A percentile compares a stretch with the other conserved stretches of the same genome.
phyloP scores from a whole-genome alignment of 2,797 vertebrate genomes.

The Serranus cabrilla region DNA sequence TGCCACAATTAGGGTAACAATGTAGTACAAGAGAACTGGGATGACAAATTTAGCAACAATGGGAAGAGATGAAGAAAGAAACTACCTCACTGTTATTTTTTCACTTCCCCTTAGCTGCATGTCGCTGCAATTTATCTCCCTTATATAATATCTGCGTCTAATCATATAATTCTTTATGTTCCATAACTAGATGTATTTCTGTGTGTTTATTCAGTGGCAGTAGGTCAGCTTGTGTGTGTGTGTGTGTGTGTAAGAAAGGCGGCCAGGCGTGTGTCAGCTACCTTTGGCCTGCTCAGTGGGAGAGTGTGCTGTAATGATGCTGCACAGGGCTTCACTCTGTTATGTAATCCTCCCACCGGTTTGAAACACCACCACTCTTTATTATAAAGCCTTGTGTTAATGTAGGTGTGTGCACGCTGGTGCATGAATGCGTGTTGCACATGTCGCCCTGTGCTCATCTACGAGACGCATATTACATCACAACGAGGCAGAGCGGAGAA shows the following conservation, averaged over 20 bases:
- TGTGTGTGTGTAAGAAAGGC: slow-evolving; percentile 32
- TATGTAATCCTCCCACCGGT: slow-evolving; percentile 86
- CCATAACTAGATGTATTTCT: slow-evolving; percentile 10
- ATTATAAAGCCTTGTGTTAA: slow-evolving; percentile 63
- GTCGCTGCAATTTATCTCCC: slow-evolving; percentile 33
- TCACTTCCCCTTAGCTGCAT: slow-evolving; percentile 11
- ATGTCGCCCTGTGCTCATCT: slow-evolving; percentile 41
- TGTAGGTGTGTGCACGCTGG: slow-evolving; percentile 40
- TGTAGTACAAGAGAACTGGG: slow-evolving; percentile 88
- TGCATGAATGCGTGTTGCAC: not conserved
- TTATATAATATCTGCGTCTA: slow-evolving; percentile 45
- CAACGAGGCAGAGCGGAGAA: slow-evolving; percentile 20
- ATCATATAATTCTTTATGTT: slow-evolving; percentile 26
- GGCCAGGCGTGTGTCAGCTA: slow-evolving; percentile 49
- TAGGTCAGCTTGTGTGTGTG: slow-evolving; percentile 39
- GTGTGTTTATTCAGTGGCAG: slow-evolving; percentile 22
- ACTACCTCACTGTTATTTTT: slow-evolving; percentile 47
- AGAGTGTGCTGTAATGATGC: slow-evolving; percentile 75
- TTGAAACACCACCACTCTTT: slow-evolving; percentile 73
- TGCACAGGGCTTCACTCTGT: slow-evolving; percentile 69
- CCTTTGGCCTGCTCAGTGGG: slow-evolving; percentile 77
- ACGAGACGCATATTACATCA: slow-evolving; percentile 43
- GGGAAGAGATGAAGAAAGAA: slow-evolving; percentile 71
- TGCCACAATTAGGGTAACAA: slow-evolving; percentile 85
- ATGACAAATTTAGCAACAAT: slow-evolving; percentile 85